Conservation (phyloP, 1,140 invertebrate genomes). For the Ylistrum balloti region DNA sequence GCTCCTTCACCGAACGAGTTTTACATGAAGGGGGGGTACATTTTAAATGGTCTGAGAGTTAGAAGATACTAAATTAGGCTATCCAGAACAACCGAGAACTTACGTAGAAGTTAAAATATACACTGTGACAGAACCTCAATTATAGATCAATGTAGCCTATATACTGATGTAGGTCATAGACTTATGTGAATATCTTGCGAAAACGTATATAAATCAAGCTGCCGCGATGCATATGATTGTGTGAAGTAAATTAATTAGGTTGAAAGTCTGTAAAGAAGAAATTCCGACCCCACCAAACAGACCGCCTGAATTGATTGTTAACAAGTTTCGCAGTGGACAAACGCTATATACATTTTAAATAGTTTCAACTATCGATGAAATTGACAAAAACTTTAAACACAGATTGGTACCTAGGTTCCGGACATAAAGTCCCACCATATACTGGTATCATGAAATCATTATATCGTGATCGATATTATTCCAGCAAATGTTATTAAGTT, state of each 20-base stretch:
- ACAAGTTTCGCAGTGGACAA: neutral
- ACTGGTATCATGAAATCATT: too few relatives aligned
- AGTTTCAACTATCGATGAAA: neutral
- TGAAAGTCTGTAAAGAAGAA: neutral
- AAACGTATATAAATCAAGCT: neutral
- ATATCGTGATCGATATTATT: too few relatives aligned
- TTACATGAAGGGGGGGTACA: too few relatives aligned
- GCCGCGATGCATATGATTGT: neutral
- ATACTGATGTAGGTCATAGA: neutral
- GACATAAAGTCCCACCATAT: too few relatives aligned
- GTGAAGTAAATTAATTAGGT: neutral
- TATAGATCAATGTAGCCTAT: too few relatives aligned
- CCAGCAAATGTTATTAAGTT: too few relatives aligned
- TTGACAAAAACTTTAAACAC: neutral
- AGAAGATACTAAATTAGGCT: too few relatives aligned
- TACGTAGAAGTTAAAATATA: too few relatives aligned
- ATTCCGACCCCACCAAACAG: neutral
- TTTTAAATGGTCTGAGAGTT: too few relatives aligned
- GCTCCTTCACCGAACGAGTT: too few relatives aligned
- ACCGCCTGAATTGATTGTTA: neutral
- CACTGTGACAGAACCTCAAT: too few relatives aligned
- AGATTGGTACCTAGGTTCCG: neutral
- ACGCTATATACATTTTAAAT: neutral
- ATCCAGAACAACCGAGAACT: too few relatives aligned
- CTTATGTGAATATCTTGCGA: neutral